Evolutionary conservation across 1,140 invertebrate genomes (phyloP).

Genomic region (Batillaria attramentaria): DNA sequence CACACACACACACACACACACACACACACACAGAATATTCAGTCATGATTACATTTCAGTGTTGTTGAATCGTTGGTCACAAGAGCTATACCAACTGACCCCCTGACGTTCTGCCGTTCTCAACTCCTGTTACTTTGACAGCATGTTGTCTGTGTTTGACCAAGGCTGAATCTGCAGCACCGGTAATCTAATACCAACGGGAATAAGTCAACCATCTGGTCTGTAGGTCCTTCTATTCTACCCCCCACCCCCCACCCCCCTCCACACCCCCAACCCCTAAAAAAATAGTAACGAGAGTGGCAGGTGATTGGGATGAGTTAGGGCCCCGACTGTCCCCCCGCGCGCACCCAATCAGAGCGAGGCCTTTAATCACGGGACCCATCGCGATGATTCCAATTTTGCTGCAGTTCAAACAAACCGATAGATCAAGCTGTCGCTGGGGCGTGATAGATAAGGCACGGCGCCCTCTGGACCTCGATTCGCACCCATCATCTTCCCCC

Average conservation of each 20-base stretch:
- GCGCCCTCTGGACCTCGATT: neutral
- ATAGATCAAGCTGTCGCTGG: slow-evolving; percentile 27
- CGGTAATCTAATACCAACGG: too few relatives aligned
- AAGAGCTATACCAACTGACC: too few relatives aligned
- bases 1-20: neutral
- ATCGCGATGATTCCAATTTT: slow-evolving; percentile 19
- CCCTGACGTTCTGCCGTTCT: too few relatives aligned
- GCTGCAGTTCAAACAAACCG: slow-evolving; percentile 31
- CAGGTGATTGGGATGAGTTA: neutral
- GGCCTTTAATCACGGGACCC: slow-evolving; percentile 24
- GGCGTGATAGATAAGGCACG: slow-evolving; percentile 28
- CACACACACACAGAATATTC: slow-evolving; percentile 16
- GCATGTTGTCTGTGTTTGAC: too few relatives aligned
- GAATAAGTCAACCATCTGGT: too few relatives aligned
- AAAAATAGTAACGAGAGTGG: neutral
- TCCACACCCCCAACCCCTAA: neutral
- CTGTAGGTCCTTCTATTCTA: neutral
- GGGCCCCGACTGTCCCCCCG: neutral
- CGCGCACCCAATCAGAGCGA: neutral
- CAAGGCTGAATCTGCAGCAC: too few relatives aligned
- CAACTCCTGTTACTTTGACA: too few relatives aligned
- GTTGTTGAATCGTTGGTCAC: too few relatives aligned
- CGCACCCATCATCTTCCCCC: neutral
- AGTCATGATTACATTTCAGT: too few relatives aligned
- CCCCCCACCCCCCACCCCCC: too few relatives aligned